Evolutionary conservation across 2,113 vertebrate species (phyloP).

Genomic region (Spea bombifrons): DNA sequence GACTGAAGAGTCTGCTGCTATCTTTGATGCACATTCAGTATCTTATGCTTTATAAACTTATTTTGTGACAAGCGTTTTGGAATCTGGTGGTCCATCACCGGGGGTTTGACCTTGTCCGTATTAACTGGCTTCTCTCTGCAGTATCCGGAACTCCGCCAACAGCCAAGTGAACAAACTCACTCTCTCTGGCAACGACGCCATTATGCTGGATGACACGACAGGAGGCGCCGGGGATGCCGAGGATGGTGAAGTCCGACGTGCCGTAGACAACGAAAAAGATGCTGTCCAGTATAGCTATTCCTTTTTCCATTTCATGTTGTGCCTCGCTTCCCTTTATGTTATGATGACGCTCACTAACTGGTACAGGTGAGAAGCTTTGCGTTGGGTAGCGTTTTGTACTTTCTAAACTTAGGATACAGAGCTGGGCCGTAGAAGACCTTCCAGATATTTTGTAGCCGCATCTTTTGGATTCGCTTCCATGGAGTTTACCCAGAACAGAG

Average conservation of each 20-base stretch:
- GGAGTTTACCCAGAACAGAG: too few species aligned
- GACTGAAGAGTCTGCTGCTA: too few species aligned
- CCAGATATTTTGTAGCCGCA: too few species aligned
- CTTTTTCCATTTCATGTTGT: slow-evolving; percentile 89
- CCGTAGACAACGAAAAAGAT: slow-evolving; percentile 82
- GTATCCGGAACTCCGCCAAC: slow-evolving; percentile 85
- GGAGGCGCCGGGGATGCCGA: slow-evolving; percentile 51
- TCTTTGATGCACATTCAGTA: too few species aligned
- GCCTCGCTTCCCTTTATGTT: slow-evolving; percentile 88
- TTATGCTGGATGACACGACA: slow-evolving; percentile 69
- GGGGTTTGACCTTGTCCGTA: too few species aligned
- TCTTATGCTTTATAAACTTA: too few species aligned
- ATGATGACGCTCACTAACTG: slow-evolving; percentile 98
- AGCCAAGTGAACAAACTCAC: slow-evolving; percentile 92
- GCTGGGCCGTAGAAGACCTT: too few species aligned
- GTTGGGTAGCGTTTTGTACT: background rate
- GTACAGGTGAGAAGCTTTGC: slow-evolving; percentile 81
- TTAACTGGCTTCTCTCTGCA: slow-evolving; percentile 51
- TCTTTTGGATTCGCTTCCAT: too few species aligned
- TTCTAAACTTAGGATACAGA: background rate
- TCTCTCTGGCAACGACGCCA: slow-evolving; percentile 74
- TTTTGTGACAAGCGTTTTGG: too few species aligned
- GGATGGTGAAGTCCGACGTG: slow-evolving; percentile 63
- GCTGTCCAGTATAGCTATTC: slow-evolving; percentile 87
- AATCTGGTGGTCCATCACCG: too few species aligned